Conservation (phyloP, 2,888 invertebrate genomes). For the Herminia tarsipennalis region DNA sequence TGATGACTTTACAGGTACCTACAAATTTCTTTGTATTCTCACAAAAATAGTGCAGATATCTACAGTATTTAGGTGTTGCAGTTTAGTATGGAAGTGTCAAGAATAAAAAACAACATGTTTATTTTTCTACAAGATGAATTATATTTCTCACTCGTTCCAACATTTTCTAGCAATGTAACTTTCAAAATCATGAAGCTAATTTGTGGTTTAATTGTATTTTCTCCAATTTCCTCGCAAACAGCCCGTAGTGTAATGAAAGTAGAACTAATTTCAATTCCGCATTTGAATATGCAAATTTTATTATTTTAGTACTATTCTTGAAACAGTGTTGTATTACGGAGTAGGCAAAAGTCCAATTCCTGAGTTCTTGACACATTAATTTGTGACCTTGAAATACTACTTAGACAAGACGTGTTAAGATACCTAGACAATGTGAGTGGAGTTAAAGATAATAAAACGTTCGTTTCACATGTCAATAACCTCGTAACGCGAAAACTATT, state of each 20-base stretch:
- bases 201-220: slow-evolving; percentile 45
- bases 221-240: slow-evolving; percentile 9
- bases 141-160: too few relatives aligned
- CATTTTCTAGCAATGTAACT: background rate
- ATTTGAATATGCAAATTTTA: slow-evolving; percentile 7
- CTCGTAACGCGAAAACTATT: slow-evolving; percentile 21
- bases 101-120: too few relatives aligned
- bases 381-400: slow-evolving; percentile 24
- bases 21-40: too few relatives aligned
- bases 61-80: too few relatives aligned
- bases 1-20: too few relatives aligned
- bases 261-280: slow-evolving; percentile 5
- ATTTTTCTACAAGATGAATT: too few relatives aligned
- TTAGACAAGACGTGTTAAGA: slow-evolving; percentile 4
- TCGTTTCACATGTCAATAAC: slow-evolving; percentile 29
- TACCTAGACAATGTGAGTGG: background rate
- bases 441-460: slow-evolving; percentile 13
- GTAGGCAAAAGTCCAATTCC: slow-evolving; percentile 36
- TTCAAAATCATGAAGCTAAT: slow-evolving; percentile 45
- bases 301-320: slow-evolving; percentile 20
- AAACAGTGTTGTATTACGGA: slow-evolving; percentile 14
- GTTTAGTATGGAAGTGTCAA: too few relatives aligned
- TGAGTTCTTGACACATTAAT: slow-evolving; percentile 26
- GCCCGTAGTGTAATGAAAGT: background rate
- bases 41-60: too few relatives aligned